Percentiles rank a stretch among this genome's conserved stretches.
Evolutionary conservation across 2,113 vertebrate genomes (phyloP).

Genomic region (Bombycilla garrulus): DNA sequence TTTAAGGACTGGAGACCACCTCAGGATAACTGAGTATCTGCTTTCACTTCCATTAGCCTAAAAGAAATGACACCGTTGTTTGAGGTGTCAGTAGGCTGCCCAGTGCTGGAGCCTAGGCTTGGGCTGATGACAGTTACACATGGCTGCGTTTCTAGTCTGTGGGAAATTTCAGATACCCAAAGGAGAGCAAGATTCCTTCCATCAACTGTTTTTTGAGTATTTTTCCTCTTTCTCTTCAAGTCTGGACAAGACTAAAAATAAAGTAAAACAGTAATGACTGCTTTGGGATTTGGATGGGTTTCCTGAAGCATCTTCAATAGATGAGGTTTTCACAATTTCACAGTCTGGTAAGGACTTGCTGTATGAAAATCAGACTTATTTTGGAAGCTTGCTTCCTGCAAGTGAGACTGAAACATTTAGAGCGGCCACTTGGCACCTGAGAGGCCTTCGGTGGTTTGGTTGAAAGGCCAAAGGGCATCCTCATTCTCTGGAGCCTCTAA

Average conservation of each 20-base stretch:
- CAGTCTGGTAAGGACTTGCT: not conserved
- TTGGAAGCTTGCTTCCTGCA: not conserved
- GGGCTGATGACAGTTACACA: not conserved
- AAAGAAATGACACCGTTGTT: not conserved
- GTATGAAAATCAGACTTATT: not conserved
- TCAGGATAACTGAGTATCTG: not conserved
- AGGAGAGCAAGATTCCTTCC: not conserved
- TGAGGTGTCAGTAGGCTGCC: not conserved
- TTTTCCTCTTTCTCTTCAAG: not conserved
- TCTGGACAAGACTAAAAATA: not conserved
- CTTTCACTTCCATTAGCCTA: not conserved
- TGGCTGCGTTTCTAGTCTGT: not conserved
- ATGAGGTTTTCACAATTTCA: not conserved
- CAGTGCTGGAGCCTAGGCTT: not conserved
- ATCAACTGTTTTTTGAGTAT: fast-evolving
- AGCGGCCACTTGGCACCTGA: not conserved
- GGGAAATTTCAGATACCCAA: not conserved
- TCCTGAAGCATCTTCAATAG: not conserved
- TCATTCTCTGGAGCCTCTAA: not conserved
- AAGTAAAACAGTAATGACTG: not conserved
- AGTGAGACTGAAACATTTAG: not conserved
- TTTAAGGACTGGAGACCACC: not conserved
- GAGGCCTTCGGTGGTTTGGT: not conserved
- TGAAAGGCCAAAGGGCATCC: not conserved
- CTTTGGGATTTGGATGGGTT: not conserved